Evolutionary conservation across 2,797 vertebrate genomes (phyloP), one percentile per base, ranked within the genome.

Genomic region (Phataginus tricuspis): DNA sequence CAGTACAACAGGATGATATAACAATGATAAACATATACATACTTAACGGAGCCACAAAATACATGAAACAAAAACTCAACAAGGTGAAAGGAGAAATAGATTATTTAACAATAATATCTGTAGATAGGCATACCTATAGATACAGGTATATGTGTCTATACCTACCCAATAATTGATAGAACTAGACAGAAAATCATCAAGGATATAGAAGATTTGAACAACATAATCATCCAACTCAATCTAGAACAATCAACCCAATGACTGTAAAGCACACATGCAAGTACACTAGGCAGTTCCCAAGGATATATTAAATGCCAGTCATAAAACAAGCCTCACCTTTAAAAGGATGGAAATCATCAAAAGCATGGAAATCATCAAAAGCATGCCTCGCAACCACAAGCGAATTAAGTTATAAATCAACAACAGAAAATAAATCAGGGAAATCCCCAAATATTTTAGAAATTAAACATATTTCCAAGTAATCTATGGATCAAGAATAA

Each of bases 291-390:
- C 23, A 63, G 82, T 68, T 92, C 61, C 91, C 51, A 85, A 85
- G 51, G 64, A 93, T 1, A 68, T 15, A 92, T 5, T 37, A 75
- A 42, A 61, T 57, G 45, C 15, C 37, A 55, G 11, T 64, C 61
- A 93, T 86, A 84, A 90, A 93, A 84, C 42, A 92, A 69, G 10
- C 71, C 45, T 64, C 21, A 90, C 53, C 80, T 80, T 94, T 59
- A 74, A 85, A 91, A 42, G 51, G 37, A 74, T 0, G 37, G 75
- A 93, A 86, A 61, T 82, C 12, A 93, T 68, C 74, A 78, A 93
- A 93, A 90, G 39, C 34, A 86, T 86, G 61, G 75, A 93, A 86
- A 61, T 82, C 12, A 93, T 68, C 74, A 78, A 93, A 93, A 90
- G 39, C 34, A 86, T 86, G 61, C n/a, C 84, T n/a, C 25, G 64